phyloP scores from a whole-genome alignment of 1,140 invertebrate genomes.

The Agrilus planipennis region DNA sequence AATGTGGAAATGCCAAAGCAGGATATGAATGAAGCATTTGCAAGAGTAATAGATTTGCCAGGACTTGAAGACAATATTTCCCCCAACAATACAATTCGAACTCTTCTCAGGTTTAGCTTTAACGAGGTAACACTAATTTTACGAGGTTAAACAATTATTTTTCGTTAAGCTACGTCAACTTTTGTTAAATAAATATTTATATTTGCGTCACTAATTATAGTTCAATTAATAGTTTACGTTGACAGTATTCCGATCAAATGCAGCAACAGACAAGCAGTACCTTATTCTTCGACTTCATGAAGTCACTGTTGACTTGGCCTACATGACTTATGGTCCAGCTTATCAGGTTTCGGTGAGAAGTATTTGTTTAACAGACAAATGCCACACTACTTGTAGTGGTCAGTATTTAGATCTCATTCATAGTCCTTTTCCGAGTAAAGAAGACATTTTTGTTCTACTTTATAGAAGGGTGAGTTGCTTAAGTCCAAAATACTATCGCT shows the following conservation, averaged over 20 bases:
- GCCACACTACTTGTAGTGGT: slow-evolving; percentile 59
- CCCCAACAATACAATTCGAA: slow-evolving; percentile 58
- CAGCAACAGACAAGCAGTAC: slow-evolving; percentile 58
- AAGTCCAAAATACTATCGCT: slow-evolving; percentile 4
- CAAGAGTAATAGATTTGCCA: slow-evolving; percentile 60
- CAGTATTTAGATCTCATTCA: slow-evolving; percentile 67
- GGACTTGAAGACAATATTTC: slow-evolving; percentile 78
- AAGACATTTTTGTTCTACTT: slow-evolving; percentile 48
- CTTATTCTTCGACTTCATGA: slow-evolving; percentile 60
- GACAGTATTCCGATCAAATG: slow-evolving; percentile 45
- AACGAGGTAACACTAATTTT: slow-evolving; percentile 42
- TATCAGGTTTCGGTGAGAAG: slow-evolving; percentile 60
- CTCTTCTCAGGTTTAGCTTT: slow-evolving; percentile 58
- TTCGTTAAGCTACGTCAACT: background rate
- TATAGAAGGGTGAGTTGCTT: slow-evolving; percentile 47
- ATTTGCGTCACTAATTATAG: background rate
- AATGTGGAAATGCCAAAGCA: slow-evolving; percentile 13
- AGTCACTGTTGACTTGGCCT: slow-evolving; percentile 57
- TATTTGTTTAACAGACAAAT: slow-evolving; percentile 66
- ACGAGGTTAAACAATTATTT: background rate
- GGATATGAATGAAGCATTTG: slow-evolving; percentile 50
- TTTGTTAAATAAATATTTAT: background rate
- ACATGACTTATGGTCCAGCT: slow-evolving; percentile 69
- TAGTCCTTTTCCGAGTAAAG: slow-evolving; percentile 32
- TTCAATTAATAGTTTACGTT: slow-evolving; percentile 22